Evolutionary conservation across 2,888 invertebrate genomes (phyloP).

Genomic region (Callosobruchus maculatus): DNA sequence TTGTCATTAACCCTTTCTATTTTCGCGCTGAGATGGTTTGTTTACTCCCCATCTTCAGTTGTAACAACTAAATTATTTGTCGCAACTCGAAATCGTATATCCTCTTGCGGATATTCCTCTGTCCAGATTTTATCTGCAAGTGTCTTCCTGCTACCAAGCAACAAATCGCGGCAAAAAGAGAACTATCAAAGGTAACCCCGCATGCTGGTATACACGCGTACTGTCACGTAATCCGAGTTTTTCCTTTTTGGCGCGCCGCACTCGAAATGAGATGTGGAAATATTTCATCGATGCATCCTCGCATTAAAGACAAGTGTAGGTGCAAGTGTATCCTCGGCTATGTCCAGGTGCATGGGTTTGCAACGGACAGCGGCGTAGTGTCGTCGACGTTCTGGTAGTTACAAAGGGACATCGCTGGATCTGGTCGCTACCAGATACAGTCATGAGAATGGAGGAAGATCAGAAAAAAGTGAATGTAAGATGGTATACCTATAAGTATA

Average conservation of each 20-base stretch:
- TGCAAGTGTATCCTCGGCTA: not conserved
- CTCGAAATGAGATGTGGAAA: constrained; percentile 1
- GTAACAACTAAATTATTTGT: too few species aligned
- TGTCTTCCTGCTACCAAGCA: not conserved
- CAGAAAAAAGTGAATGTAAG: too few species aligned
- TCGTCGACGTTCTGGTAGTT: too few species aligned
- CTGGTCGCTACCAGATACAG: too few species aligned
- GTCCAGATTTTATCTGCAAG: not conserved
- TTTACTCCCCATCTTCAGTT: too few species aligned
- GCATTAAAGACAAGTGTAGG: constrained; percentile 1
- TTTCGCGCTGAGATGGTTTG: too few species aligned
- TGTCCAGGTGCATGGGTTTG: not conserved
- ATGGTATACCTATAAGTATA: too few species aligned
- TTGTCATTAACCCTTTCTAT: too few species aligned
- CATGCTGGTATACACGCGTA: not conserved
- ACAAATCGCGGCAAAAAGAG: not conserved
- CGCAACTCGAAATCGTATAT: not conserved
- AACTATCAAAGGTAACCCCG: not conserved
- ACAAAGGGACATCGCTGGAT: too few species aligned
- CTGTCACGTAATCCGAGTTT: not conserved
- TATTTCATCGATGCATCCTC: not conserved
- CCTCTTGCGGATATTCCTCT: not conserved
- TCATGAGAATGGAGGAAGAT: too few species aligned
- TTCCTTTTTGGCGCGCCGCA: not conserved
- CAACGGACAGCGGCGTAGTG: not conserved